These are phyloP conservation scores for Numenius phaeopus DNA, from an alignment of 2,797 vertebrate genomes.

Conservation along the genomic window DNA sequence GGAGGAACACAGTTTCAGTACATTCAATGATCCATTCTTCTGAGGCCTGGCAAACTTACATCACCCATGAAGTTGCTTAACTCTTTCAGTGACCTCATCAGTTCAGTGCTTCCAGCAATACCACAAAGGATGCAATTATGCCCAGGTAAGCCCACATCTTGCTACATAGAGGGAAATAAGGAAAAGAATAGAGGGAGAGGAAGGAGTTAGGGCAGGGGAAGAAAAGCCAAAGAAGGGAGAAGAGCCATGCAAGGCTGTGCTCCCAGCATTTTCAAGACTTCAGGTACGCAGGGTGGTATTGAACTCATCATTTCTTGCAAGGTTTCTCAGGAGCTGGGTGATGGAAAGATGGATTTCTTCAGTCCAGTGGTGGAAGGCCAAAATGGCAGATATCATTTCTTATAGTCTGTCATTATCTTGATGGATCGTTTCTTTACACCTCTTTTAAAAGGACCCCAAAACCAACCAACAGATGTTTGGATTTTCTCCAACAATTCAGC, in stretches of 20 bases:
- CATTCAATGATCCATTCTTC: neutral
- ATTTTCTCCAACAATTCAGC: neutral
- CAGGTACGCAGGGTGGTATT: rapidly evolving
- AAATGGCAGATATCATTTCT: neutral
- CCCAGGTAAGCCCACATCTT: neutral
- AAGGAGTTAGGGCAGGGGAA: neutral
- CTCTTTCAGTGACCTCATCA: neutral
- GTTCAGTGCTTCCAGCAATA: neutral
- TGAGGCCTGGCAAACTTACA: neutral
- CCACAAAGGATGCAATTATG: neutral
- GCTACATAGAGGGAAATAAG: neutral
- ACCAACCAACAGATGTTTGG: neutral
- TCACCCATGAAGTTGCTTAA: neutral
- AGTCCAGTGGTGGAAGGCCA: neutral
- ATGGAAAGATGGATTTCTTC: neutral
- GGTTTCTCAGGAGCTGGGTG: neutral
- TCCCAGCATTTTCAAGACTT: neutral
- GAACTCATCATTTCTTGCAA: neutral
- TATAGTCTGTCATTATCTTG: neutral
- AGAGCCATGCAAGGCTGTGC: neutral
- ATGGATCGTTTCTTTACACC: neutral
- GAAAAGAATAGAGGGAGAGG: neutral
- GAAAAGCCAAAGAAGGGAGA: neutral
- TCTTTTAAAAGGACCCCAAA: neutral
- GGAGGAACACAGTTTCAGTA: neutral